phyloP scores from a whole-genome alignment of 2,113 vertebrate genomes.

The Hippocampus zosterae region DNA sequence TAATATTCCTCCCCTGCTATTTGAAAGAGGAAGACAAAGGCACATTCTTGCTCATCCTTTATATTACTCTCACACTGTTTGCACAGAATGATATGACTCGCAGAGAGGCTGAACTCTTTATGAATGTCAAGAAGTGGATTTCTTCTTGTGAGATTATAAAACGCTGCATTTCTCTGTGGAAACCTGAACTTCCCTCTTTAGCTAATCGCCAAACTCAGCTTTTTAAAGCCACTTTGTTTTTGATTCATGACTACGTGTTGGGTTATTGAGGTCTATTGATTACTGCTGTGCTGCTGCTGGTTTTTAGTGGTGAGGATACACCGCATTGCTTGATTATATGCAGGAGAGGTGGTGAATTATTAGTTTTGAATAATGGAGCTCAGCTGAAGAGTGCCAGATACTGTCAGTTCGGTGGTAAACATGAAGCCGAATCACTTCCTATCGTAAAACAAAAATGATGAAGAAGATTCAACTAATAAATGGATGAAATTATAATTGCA shows the following conservation, averaged over 20 bases:
- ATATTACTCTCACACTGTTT: slow-evolving; percentile 1
- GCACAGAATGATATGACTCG: slow-evolving; percentile 1
- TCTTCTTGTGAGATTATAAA: not conserved
- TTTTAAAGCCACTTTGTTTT: slow-evolving; percentile 3
- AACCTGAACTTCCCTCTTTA: slow-evolving; percentile 3
- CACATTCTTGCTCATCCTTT: slow-evolving; percentile 3
- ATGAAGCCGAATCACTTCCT: not conserved
- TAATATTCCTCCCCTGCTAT: slow-evolving; percentile 6
- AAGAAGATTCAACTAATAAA: not conserved
- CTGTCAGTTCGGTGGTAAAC: not conserved
- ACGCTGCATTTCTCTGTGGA: not conserved
- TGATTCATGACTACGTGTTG: not conserved
- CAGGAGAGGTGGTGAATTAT: not conserved
- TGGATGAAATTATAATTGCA: not conserved
- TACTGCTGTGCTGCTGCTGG: not conserved
- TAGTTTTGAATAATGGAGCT: not conserved
- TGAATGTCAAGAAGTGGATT: slow-evolving; percentile 12
- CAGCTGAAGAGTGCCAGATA: not conserved
- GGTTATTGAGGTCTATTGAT: slow-evolving; percentile 1
- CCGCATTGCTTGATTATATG: not conserved
- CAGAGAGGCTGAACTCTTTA: slow-evolving; percentile 4
- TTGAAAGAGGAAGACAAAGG: slow-evolving; percentile 3
- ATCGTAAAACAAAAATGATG: not conserved
- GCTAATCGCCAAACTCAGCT: not conserved
- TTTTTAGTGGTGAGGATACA: not conserved